Conservation (phyloP, 35 echinoderm and acorn worm species). For the Hemicentrotus pulcherrimus region DNA sequence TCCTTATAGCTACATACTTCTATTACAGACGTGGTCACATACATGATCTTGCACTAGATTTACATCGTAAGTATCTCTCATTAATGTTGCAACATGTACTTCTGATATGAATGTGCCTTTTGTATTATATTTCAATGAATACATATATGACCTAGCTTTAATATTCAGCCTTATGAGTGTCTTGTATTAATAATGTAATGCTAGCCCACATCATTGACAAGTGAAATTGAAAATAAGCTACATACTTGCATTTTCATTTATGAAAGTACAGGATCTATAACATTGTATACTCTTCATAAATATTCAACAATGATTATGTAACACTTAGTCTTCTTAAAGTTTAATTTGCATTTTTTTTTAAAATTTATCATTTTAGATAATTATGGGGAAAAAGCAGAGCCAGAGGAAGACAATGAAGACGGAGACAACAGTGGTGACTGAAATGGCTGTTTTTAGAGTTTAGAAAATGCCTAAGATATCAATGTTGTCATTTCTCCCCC, state of each 20-base stretch:
- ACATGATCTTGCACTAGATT: neutral
- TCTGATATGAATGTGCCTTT: neutral
- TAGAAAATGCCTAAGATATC: no score
- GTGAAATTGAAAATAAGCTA: neutral
- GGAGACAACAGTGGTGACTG: neutral
- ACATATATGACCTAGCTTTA: neutral
- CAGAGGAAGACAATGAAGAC: neutral
- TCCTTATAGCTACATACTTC: constrained; percentile 62
- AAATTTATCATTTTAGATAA: neutral
- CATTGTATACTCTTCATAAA: neutral
- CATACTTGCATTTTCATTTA: neutral
- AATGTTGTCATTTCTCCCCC: no score
- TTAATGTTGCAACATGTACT: neutral
- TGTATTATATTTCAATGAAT: neutral
- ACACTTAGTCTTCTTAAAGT: neutral
- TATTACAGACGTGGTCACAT: constrained; percentile 72
- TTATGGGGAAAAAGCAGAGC: neutral
- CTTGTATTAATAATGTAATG: neutral
- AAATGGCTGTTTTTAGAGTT: no score
- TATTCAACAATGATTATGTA: neutral
- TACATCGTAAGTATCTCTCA: constrained; percentile 48
- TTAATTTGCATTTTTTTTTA: neutral
- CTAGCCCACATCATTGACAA: neutral
- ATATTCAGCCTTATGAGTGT: neutral
- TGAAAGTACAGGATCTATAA: neutral